Evolutionary conservation across 2,113 vertebrate species (phyloP), one percentile per base, ranked within the genome.

Genomic region (Hystrix cristata): DNA sequence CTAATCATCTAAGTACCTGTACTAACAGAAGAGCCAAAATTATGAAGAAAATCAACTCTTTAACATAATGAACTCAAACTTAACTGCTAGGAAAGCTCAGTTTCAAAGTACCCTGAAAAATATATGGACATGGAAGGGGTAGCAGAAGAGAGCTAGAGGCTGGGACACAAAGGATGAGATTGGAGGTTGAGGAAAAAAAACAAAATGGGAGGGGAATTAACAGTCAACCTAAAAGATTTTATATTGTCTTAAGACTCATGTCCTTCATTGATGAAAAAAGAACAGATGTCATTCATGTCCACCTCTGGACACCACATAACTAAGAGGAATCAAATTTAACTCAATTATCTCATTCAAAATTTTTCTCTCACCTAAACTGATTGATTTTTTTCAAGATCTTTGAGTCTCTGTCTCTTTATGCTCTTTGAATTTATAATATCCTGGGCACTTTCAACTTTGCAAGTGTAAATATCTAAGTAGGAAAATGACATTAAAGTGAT

Each of bases 21-120:
- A 87, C 21, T 69, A 7, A 53, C 67, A 93, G 64, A 87, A 57
- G 16, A 57, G 23, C 12, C 46, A 67, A 60, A 87, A 74, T 95
- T 51, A 85, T 67, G 67, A 93, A 62, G 23, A 90, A 91, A 86
- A 83, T 53, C 79, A 94, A 51, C 3, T 69, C 62, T 67, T 78
- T 87, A 79, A 79, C 48, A 93, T 23, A 91, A 91, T 80, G 25
- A 97, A 91, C 21, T 86, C 60, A 88, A 59, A 38, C 14, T 72
- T 55, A 85, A 87, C 21, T 65, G 65, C 43, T 64, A 78, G 27
- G 67, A 87, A 93, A 90, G 38, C 64, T 59, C 89, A 51, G 14
- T 67, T 82, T 34, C 1, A 18, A 78, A 81, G 7, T 59, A 38
- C 34, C 65, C 13, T 14, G 29, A 16, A n/a, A 95, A 72, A 19